A percentile compares a stretch with the other conserved stretches of the same genome.
These are phyloP conservation scores for Microctonus hyperodae DNA, from an alignment of 2,888 invertebrate species.

Conservation along the genomic window DNA sequence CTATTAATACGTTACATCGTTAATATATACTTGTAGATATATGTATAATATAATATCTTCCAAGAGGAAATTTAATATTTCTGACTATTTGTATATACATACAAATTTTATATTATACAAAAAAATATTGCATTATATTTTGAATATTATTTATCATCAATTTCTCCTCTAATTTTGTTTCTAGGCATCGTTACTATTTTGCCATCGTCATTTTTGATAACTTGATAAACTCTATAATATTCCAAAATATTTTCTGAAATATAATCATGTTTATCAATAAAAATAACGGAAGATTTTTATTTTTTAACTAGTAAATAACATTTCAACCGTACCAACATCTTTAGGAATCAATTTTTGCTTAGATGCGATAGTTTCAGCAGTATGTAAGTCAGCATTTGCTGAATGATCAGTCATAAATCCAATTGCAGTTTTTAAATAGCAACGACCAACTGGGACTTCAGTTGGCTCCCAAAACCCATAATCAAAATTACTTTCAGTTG, in stretches of 20 bases:
- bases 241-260: slow-evolving; percentile 66
- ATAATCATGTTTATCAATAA: not conserved
- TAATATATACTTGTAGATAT: too few relatives aligned
- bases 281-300: not conserved
- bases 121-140: too few relatives aligned
- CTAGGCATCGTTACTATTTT: not conserved
- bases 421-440: slow-evolving; percentile 71
- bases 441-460: slow-evolving; percentile 69
- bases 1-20: too few relatives aligned
- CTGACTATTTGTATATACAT: not conserved
- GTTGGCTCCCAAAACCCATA: slow-evolving; percentile 76
- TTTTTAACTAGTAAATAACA: slow-evolving; percentile 1
- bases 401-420: slow-evolving; percentile 73
- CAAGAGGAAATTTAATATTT: slow-evolving; percentile 5
- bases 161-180: not conserved
- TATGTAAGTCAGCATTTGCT: slow-evolving; percentile 68
- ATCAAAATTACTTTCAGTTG: slow-evolving; percentile 66
- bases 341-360: slow-evolving; percentile 74
- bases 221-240: slow-evolving; percentile 73
- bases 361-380: slow-evolving; percentile 69
- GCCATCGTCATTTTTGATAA: slow-evolving; percentile 13
- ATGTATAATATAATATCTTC: not conserved
- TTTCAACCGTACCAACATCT: slow-evolving; percentile 65
- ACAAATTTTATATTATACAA: too few relatives aligned
- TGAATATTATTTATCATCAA: not conserved